phyloP scores from a whole-genome alignment of 2,113 vertebrate species.

The Ciconia stormi region DNA sequence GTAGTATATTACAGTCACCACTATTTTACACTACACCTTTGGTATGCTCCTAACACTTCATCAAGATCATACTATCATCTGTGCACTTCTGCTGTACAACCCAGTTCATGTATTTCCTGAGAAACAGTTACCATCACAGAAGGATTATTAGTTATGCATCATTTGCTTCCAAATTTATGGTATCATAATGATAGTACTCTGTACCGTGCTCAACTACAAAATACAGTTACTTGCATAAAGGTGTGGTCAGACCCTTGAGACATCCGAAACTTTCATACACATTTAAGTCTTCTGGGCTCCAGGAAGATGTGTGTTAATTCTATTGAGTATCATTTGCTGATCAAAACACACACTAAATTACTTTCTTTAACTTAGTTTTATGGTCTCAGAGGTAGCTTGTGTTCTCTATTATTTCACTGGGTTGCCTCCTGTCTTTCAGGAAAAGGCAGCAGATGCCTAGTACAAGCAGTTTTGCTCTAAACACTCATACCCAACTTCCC shows the following conservation, averaged over 20 bases:
- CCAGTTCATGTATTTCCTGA: neutral
- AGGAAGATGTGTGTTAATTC: neutral
- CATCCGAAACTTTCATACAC: neutral
- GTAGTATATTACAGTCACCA: neutral
- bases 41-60: neutral
- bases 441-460: neutral
- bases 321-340: neutral
- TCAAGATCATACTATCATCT: neutral
- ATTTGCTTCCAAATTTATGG: neutral
- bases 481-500: neutral
- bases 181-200: neutral
- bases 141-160: neutral
- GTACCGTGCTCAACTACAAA: neutral
- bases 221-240: neutral
- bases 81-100: neutral
- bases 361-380: neutral
- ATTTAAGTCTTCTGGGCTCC: neutral
- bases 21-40: neutral
- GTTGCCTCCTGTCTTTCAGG: neutral
- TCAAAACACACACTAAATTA: neutral
- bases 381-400: fast-evolving
- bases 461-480: neutral
- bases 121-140: neutral
- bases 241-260: neutral
- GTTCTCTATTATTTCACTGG: neutral